Percentiles rank a stretch among this genome's conserved stretches.
These are phyloP conservation scores for Oostethus manadensis DNA, from an alignment of 2,113 vertebrate genomes.

Conservation along the genomic window DNA sequence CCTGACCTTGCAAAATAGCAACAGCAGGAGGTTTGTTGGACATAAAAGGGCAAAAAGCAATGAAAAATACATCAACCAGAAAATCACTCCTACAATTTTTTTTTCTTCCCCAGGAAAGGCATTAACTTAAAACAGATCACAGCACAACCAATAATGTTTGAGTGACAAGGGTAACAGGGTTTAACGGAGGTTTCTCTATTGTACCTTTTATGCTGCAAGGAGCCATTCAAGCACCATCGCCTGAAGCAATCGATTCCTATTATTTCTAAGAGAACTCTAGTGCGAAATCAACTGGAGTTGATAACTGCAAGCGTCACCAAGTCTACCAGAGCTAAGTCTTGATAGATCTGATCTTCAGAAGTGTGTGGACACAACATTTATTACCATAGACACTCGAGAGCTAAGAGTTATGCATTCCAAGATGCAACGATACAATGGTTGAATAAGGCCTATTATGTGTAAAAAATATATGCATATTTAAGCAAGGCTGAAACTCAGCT, in stretches of 20 bases:
- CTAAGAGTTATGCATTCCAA: no score
- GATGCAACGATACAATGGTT: no score
- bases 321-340: neutral
- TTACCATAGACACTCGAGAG: no score
- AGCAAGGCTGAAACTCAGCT: no score
- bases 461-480: no score
- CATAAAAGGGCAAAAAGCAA: no score
- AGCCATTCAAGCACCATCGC: neutral
- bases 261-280: neutral
- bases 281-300: neutral
- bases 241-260: neutral
- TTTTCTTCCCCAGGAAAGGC: neutral
- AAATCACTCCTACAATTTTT: neutral
- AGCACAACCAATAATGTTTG: neutral
- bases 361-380: neutral
- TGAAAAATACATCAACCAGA: no score
- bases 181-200: neutral
- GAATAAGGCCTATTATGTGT: no score
- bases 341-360: neutral
- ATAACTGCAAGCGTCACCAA: neutral
- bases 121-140: neutral
- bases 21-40: no score
- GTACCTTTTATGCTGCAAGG: neutral
- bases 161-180: neutral
- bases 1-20: neutral